phyloP scores from a whole-genome alignment of 2,888 invertebrate species.

The Netelia melanura region DNA sequence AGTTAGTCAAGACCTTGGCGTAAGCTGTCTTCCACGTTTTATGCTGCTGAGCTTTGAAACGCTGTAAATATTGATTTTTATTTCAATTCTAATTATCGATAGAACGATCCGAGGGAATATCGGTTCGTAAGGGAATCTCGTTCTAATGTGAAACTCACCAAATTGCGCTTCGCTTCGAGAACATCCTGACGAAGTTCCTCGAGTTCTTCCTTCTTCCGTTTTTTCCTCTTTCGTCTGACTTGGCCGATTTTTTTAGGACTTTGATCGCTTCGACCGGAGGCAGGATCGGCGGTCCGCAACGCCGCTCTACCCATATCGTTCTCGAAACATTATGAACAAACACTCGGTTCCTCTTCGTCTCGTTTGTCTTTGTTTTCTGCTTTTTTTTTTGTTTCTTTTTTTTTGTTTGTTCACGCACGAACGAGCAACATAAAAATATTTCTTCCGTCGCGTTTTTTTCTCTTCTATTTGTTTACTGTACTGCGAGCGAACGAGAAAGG shows the following conservation, averaged over 20 bases:
- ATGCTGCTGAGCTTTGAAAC: slow-evolving; percentile 1
- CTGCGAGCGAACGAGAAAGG: background rate
- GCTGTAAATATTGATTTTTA: slow-evolving; percentile 35
- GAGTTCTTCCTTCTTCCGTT: slow-evolving; percentile 63
- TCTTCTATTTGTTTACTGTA: background rate
- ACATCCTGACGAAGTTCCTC: slow-evolving; percentile 65
- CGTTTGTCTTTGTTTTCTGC: background rate
- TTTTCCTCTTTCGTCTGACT: slow-evolving; percentile 56
- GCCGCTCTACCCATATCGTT: slow-evolving; percentile 56
- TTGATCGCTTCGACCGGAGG: slow-evolving; percentile 29
- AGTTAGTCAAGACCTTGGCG: slow-evolving; percentile 56
- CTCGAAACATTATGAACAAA: slow-evolving; percentile 10
- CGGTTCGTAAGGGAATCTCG: no score
- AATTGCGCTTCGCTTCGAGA: slow-evolving; percentile 59
- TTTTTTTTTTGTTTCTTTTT: background rate
- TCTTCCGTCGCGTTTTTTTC: background rate
- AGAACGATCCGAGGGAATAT: background rate
- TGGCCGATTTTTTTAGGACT: slow-evolving; percentile 37
- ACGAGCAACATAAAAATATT: background rate
- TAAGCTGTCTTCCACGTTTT: slow-evolving; percentile 35
- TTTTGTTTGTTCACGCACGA: background rate
- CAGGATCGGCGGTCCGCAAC: slow-evolving; percentile 1
- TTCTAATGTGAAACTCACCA: slow-evolving; percentile 37
- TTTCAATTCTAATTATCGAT: background rate
- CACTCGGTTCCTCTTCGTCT: background rate